These are phyloP conservation scores for Acanthurus leucopareius DNA, from an alignment of 2,797 vertebrate species.

Conservation along the genomic window DNA sequence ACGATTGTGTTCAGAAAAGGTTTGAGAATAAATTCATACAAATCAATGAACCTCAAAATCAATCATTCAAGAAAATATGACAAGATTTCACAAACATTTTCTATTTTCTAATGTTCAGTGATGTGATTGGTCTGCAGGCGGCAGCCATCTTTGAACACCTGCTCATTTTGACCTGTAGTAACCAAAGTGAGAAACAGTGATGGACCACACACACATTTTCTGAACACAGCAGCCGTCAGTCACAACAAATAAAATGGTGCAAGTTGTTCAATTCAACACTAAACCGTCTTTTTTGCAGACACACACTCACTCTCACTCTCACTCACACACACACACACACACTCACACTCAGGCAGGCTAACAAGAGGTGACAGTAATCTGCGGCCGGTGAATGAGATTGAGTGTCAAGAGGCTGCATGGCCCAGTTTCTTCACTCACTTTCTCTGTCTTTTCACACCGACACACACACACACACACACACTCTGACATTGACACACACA, in stretches of 20 bases:
- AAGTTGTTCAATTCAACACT: not conserved
- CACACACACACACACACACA: no score
- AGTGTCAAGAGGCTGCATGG: conserved; percentile 49
- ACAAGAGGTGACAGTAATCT: conserved; percentile 70
- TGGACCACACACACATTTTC: not conserved
- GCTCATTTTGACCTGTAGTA: conserved; percentile 8
- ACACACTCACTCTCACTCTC: no score
- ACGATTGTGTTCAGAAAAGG: no score
- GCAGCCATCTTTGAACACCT: conserved; percentile 8
- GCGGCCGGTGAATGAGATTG: conserved; percentile 19
- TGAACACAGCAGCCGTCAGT: not conserved
- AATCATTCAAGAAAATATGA: no score
- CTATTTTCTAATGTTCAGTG: no score
- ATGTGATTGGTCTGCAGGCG: not conserved
- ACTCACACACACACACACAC: not conserved
- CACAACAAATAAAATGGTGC: not conserved
- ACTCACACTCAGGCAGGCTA: conserved; percentile 9
- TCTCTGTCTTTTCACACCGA: not conserved
- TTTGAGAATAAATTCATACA: no score
- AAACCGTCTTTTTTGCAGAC: not conserved
- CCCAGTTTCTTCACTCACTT: conserved; percentile 56
- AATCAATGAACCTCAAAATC: no score
- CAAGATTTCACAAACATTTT: no score
- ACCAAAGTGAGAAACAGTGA: not conserved
- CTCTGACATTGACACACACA: not conserved